phyloP scores from a whole-genome alignment of 1,140 invertebrate species.

The Pinna nobilis region DNA sequence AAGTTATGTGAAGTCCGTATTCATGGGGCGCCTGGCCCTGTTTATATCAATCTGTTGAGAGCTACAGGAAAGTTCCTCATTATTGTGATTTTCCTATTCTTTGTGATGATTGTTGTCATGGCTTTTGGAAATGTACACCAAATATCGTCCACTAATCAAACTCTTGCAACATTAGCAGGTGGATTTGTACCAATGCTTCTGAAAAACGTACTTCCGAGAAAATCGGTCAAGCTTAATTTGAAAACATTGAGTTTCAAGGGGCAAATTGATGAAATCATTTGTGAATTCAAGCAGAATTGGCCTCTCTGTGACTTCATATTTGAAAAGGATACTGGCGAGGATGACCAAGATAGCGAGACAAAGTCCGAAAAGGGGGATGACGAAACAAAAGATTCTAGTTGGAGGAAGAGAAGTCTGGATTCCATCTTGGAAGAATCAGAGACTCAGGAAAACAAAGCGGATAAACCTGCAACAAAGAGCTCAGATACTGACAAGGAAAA shows the following conservation, averaged over 20 bases:
- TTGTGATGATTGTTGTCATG: slow-evolving; percentile 73
- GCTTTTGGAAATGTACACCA: slow-evolving; percentile 70
- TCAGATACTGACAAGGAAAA: slow-evolving; percentile 43
- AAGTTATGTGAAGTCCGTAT: slow-evolving; percentile 68
- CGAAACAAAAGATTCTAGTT: slow-evolving; percentile 15
- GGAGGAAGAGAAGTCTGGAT: slow-evolving; percentile 21
- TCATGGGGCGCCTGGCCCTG: slow-evolving; percentile 70
- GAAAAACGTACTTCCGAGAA: slow-evolving; percentile 68
- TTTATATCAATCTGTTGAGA: slow-evolving; percentile 67
- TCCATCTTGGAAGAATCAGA: slow-evolving; percentile 35
- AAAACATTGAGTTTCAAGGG: slow-evolving; percentile 72
- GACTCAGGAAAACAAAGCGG: slow-evolving; percentile 39
- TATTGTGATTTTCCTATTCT: slow-evolving; percentile 70
- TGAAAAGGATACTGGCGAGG: slow-evolving; percentile 45
- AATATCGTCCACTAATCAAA: slow-evolving; percentile 72
- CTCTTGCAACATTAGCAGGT: slow-evolving; percentile 69
- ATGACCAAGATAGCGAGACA: slow-evolving; percentile 30
- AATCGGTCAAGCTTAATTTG: slow-evolving; percentile 64
- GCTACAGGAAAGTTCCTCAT: slow-evolving; percentile 71
- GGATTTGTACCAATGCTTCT: slow-evolving; percentile 72
- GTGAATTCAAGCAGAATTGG: slow-evolving; percentile 71
- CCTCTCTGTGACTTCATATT: slow-evolving; percentile 64
- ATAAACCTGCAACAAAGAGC: too few relatives aligned
- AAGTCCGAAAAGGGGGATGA: slow-evolving; percentile 26
- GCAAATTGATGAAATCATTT: slow-evolving; percentile 71